Evolutionary conservation across 1,140 invertebrate species (phyloP), one percentile per base, ranked within the genome.

Genomic region (Cotesia chilonis): DNA sequence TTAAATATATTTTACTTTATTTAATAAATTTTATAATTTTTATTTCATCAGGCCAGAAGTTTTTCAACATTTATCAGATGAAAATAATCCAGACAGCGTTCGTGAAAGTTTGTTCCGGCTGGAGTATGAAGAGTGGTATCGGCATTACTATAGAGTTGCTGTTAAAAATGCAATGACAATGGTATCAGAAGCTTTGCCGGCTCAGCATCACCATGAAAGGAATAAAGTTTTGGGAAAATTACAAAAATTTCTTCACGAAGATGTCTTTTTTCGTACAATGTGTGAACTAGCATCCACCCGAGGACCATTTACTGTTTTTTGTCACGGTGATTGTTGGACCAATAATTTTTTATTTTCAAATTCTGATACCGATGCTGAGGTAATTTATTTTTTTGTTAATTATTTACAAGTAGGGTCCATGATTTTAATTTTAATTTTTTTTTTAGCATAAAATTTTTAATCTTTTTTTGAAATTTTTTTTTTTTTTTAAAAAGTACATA

Each of bases 271-370:
- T 77, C 86, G 87, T 0, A 89, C 88, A 1, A 93, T 93, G 92
- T 88, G 92, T 54, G 87, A 91, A 36, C 77, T 92, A 68, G 90
- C 90, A 1, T 84, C 89, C 1, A 85, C 89, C 0, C 85, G 88
- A 73, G 91, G 92, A 17, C 89, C 90, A 0, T 80, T 92, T 17
- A 90, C 90, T 0, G 91, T 92, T 4, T 90, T 94, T 69, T 90
- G 90, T 70, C 92, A 94, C 74, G 92, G 92, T 0, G 92, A 93
- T 72, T 93, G 91, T 78, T 93, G 92, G 92, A 92, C 91, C 0
- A 93, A 93, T 74, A 94, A 94, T 81, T 89, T 93, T 74, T 77
- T 93, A 1, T 93, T 93, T 77, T 85, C 88, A 61, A 90, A 86
- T 41, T 82, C 83, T 0, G 78, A 80, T 54, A 80, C 87, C 63